A percentile compares a stretch with the other conserved stretches of the same genome.
Evolutionary conservation across 2,888 invertebrate genomes (phyloP).

Genomic region (Anarsia innoxiella): DNA sequence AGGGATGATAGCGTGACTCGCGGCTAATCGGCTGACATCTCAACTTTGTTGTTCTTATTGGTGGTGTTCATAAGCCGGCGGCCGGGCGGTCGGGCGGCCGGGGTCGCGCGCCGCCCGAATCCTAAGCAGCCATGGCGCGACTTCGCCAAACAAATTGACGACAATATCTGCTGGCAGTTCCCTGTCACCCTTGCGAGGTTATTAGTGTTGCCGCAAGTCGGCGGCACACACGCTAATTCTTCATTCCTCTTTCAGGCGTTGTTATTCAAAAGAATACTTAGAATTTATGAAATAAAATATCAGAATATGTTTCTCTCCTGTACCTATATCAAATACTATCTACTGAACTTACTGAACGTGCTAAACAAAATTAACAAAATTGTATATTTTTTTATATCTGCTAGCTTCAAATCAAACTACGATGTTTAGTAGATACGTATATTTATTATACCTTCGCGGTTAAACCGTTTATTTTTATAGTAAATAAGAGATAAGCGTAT

Average conservation of each 20-base stretch:
- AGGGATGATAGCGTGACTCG: constrained; percentile 51
- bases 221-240: constrained; percentile 16
- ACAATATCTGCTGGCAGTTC: constrained; percentile 63
- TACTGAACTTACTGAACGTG: too few relatives aligned
- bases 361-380: too few relatives aligned
- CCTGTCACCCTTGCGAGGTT: constrained; percentile 52
- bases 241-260: too few relatives aligned
- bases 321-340: too few relatives aligned
- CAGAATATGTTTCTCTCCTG: too few relatives aligned
- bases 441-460: too few relatives aligned
- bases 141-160: constrained; percentile 63
- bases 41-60: constrained; percentile 69
- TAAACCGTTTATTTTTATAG: too few relatives aligned
- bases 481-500: neutral
- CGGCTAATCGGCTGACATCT: constrained; percentile 63
- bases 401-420: too few relatives aligned
- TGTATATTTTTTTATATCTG: too few relatives aligned
- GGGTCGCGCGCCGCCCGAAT: constrained; percentile 54
- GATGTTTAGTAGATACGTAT: too few relatives aligned
- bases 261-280: too few relatives aligned
- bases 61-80: constrained; percentile 58
- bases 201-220: constrained; percentile 42
- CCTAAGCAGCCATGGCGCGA: constrained; percentile 49
- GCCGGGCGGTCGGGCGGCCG: constrained; percentile 24
- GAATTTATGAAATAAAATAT: too few relatives aligned